phyloP scores from a whole-genome alignment of 1,140 invertebrate species.

The Pogonus chalceus region DNA sequence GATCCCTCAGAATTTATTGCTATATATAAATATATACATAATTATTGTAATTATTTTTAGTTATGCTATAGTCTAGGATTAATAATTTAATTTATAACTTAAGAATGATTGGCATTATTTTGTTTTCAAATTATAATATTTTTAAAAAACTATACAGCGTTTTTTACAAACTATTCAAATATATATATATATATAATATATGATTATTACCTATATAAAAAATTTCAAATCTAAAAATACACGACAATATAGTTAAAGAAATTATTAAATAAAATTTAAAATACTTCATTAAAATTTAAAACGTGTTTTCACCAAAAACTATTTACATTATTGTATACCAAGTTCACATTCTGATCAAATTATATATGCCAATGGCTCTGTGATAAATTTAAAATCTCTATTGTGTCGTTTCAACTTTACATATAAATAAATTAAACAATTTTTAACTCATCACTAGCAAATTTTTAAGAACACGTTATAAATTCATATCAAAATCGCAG shows the following conservation, averaged over 20 bases:
- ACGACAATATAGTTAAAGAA: not conserved
- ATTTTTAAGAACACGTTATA: not conserved
- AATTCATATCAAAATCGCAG: not conserved
- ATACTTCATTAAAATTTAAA: not conserved
- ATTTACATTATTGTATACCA: not conserved
- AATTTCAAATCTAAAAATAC: too few relatives aligned
- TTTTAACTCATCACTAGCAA: not conserved
- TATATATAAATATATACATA: not conserved
- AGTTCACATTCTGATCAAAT: not conserved
- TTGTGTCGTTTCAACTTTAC: not conserved
- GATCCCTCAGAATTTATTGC: not conserved
- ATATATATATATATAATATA: not conserved
- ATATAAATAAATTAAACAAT: not conserved
- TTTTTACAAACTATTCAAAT: not conserved
- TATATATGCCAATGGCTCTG: conserved; percentile 4
- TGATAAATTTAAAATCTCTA: conserved; percentile 2
- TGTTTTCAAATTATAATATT: conserved; percentile 4
- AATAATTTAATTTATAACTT: conserved; percentile 6
- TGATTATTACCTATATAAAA: not conserved
- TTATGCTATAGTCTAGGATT: not conserved
- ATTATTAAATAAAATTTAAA: not conserved
- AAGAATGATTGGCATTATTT: conserved; percentile 6
- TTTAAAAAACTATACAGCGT: not conserved
- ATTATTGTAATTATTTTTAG: not conserved
- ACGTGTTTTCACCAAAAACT: not conserved